These are phyloP conservation scores for Glaucomys volans DNA, from an alignment of 2,113 vertebrate species.

Conservation along the genomic window DNA sequence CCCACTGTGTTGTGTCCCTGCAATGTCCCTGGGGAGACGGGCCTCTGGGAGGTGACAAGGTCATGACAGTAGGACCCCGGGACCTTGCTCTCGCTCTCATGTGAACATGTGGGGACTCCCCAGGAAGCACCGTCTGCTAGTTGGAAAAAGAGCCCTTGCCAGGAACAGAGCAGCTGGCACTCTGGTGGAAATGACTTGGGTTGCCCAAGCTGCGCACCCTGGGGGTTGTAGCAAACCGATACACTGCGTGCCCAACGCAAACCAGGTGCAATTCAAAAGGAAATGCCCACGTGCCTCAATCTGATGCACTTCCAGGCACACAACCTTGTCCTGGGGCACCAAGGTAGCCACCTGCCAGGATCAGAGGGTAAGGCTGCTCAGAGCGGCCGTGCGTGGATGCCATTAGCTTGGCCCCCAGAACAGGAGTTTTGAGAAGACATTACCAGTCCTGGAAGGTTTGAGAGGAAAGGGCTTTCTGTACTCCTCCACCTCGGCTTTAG, in stretches of 20 bases:
- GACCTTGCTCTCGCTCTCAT: not conserved
- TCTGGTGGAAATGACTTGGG: not conserved
- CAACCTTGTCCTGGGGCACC: not conserved
- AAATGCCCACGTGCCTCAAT: not conserved
- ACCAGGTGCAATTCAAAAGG: not conserved
- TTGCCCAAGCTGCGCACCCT: accelerated
- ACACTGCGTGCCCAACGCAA: not conserved
- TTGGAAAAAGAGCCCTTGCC: not conserved
- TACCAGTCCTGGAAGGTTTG: too few relatives aligned
- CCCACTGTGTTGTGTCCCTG: too few relatives aligned
- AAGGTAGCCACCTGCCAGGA: not conserved
- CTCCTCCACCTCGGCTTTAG: not conserved
- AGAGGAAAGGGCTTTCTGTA: not conserved
- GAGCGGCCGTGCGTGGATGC: not conserved
- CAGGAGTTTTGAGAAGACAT: not conserved
- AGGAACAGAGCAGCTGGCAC: not conserved
- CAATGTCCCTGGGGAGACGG: not conserved
- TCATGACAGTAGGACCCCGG: accelerated
- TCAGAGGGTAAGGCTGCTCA: too few relatives aligned
- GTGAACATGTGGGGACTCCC: not conserved
- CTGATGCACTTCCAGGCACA: not conserved
- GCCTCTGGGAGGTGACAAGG: not conserved
- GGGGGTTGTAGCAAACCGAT: too few relatives aligned
- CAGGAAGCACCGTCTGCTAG: accelerated
- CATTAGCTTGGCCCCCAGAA: not conserved